Evolutionary conservation across 2,888 invertebrate species (phyloP), one percentile per base, ranked within the genome.

Genomic region (Hymenopus coronatus): DNA sequence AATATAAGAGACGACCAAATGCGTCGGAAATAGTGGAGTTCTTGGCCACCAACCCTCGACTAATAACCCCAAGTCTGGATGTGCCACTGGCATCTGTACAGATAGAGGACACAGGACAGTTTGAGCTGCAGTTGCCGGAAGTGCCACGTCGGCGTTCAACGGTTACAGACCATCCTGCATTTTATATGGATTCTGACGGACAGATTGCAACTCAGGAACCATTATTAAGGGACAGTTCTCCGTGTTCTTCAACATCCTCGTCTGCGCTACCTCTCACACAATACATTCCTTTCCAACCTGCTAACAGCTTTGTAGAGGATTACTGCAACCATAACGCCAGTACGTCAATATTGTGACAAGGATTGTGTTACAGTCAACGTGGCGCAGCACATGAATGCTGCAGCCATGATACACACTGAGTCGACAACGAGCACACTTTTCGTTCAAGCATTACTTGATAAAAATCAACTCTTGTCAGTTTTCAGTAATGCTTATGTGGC

Each of bases 1-100:
- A 97, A 88, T 94, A 95, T 54, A 94, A 95, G 90, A 95, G 95
- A 91, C 95, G 98, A 28, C 97, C 97, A 6, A 94, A 95, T 3
- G 97, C 98, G 0, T 95, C 96, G 0, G 97, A 97, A 93, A 96
- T 98, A 89, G 97, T 97, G 1, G 97, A 97, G 90, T 96, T 96
- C 92, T 94, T 98, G 90, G 96, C 96, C 3, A 96, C 96, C 91
- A 96, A 96, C 92, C 96, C 97, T 27, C 95, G 96, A 8, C 95
- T 98, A 88, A 94, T 98, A 87, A 93, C 96, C 30, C 97, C 98
- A 0, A 97, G 97, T 92, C 94, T 97, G 82, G 98, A 98, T 92
- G 95, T 96, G 90, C 97, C 96, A 87, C 94, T 95, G 89, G 95
- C 96, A 84, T 96, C 97, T 90, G 96, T 97, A 87, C 96, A 96